phyloP scores from a whole-genome alignment of 2,888 invertebrate genomes.

The Eupithecia abbreviata region DNA sequence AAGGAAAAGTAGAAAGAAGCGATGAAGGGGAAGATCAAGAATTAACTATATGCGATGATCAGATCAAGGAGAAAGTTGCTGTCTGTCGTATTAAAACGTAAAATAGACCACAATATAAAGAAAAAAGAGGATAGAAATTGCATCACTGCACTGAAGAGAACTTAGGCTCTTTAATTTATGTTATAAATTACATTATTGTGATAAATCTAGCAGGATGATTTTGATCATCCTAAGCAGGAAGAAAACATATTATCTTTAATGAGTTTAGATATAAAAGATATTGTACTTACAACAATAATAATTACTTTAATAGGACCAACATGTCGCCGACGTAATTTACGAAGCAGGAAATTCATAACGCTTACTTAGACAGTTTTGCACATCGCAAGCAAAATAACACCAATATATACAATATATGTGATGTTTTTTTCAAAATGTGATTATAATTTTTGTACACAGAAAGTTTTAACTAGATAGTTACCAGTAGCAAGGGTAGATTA shows the following conservation, averaged over 20 bases:
- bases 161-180: too few relatives aligned
- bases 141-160: too few relatives aligned
- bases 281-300: neutral
- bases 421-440: neutral
- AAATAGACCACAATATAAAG: too few relatives aligned
- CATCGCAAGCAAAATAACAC: neutral
- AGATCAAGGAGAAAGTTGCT: too few relatives aligned
- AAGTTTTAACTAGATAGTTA: neutral
- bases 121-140: too few relatives aligned
- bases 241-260: neutral
- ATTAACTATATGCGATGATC: too few relatives aligned
- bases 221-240: neutral
- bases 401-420: neutral
- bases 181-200: neutral
- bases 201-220: neutral
- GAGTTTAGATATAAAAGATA: neutral
- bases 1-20: too few relatives aligned
- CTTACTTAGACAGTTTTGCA: neutral
- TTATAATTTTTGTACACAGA: neutral
- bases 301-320: neutral
- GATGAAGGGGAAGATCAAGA: too few relatives aligned
- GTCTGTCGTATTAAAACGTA: too few relatives aligned
- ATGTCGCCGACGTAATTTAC: neutral
- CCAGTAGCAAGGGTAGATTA: neutral
- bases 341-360: conserved; percentile 3